Conservation (phyloP, 1,140 invertebrate genomes). For the Saccostrea glomerata region DNA sequence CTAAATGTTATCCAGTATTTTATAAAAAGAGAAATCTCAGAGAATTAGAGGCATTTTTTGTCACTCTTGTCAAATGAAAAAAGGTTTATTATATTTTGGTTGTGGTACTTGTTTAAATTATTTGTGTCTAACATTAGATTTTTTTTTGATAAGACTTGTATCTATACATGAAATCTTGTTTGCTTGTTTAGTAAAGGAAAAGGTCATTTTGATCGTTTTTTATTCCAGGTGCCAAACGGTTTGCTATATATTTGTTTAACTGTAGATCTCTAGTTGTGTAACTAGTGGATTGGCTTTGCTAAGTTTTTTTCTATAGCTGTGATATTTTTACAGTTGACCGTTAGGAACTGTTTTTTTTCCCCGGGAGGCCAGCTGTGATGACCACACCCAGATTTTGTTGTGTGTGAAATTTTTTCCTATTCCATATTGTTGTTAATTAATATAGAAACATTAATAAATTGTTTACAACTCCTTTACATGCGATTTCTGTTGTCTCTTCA, state of each 20-base stretch:
- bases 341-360: neutral
- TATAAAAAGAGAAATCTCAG: neutral
- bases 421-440: slow-evolving; percentile 9
- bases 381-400: neutral
- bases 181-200: slow-evolving; percentile 9
- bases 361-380: neutral
- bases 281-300: slow-evolving; percentile 21
- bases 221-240: slow-evolving; percentile 19
- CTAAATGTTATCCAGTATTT: neutral
- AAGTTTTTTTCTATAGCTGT: neutral
- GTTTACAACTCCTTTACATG: neutral
- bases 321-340: slow-evolving; percentile 14
- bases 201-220: neutral
- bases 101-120: neutral
- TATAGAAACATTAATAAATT: slow-evolving; percentile 28
- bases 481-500: neutral
- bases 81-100: neutral
- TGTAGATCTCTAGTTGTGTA: slow-evolving; percentile 24
- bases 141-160: neutral
- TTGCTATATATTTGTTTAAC: neutral
- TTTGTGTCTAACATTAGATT: neutral
- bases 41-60: neutral
- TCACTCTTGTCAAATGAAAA: too few relatives aligned
- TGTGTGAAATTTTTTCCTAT: slow-evolving; percentile 24
- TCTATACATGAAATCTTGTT: neutral